Evolutionary conservation across 2,113 vertebrate species (phyloP).

Genomic region (Rynchops niger): DNA sequence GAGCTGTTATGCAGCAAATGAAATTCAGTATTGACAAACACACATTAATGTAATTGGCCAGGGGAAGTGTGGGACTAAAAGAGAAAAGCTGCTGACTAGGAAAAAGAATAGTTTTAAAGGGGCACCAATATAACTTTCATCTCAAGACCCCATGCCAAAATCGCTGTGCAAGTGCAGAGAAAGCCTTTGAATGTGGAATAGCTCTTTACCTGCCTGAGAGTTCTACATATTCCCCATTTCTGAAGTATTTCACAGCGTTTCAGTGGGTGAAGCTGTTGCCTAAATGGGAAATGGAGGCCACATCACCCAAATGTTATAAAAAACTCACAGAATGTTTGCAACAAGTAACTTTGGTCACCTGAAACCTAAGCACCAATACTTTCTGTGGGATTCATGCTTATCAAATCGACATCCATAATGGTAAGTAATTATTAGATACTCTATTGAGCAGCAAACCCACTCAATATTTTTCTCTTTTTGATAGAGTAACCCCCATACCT

Average conservation of each 20-base stretch:
- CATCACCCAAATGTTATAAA: neutral
- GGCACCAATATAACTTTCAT: neutral
- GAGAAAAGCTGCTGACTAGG: conserved; percentile 52
- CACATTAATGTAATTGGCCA: conserved; percentile 67
- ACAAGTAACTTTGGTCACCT: neutral
- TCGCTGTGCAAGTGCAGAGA: neutral
- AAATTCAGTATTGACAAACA: conserved; percentile 76
- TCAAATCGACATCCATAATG: neutral
- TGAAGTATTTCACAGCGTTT: neutral
- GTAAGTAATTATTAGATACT: neutral
- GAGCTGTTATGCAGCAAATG: conserved; percentile 60
- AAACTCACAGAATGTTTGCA: neutral
- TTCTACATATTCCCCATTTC: neutral
- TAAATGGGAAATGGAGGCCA: neutral
- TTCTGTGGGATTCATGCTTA: neutral
- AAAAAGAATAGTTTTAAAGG: conserved; percentile 8
- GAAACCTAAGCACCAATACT: accelerated
- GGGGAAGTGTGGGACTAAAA: neutral
- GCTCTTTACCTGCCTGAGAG: neutral
- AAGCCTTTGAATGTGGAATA: neutral
- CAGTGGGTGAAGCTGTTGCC: neutral
- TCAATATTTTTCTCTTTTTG: neutral
- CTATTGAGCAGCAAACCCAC: accelerated
- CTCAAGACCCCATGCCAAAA: neutral
- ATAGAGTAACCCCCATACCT: neutral